Percentiles rank a stretch among this genome's conserved stretches.
phyloP scores from a whole-genome alignment of 2,888 invertebrate species.

The Ptycholaimellus sp. region DNA sequence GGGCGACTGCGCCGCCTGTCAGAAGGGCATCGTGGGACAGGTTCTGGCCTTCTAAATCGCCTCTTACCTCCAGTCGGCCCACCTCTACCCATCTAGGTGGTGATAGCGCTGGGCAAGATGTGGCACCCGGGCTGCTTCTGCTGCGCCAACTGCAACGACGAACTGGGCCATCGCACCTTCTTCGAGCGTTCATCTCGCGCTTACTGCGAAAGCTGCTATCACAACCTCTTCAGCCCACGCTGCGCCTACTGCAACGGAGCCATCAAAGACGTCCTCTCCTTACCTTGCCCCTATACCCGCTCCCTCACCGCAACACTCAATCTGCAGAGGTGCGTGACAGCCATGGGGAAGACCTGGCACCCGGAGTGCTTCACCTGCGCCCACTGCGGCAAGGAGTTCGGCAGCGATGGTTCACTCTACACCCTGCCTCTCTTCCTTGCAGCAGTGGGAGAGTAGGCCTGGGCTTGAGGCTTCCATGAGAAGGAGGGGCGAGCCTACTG shows the following conservation, averaged over 20 bases:
- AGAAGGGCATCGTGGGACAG: slow-evolving; percentile 95
- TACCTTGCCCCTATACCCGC: slow-evolving; percentile 83
- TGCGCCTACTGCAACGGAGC: slow-evolving; percentile 97
- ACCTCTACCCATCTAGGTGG: slow-evolving; percentile 42
- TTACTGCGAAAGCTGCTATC: slow-evolving; percentile 92
- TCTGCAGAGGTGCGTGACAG: slow-evolving; percentile 93
- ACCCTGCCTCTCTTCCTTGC: too few species aligned
- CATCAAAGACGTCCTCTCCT: slow-evolving; percentile 65
- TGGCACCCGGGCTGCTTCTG: slow-evolving; percentile 99
- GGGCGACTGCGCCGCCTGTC: slow-evolving; percentile 94
- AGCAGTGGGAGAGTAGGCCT: too few species aligned
- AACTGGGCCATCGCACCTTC: slow-evolving; percentile 87
- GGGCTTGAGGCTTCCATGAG: slow-evolving; percentile 95
- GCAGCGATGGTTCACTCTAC: too few species aligned
- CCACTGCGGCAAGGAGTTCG: slow-evolving; percentile 84
- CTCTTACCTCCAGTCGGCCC: too few species aligned
- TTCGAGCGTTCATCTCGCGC: slow-evolving; percentile 86
- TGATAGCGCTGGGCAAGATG: slow-evolving; percentile 84
- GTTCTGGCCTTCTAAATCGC: too few species aligned
- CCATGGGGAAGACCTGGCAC: slow-evolving; percentile 90
- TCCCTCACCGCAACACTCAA: slow-evolving; percentile 57
- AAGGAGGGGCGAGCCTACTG: slow-evolving; percentile 49
- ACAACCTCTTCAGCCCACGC: slow-evolving; percentile 86
- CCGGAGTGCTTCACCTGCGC: slow-evolving; percentile 97
- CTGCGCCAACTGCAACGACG: slow-evolving; percentile 85